Base-by-base conservation (phyloP, 2,113 vertebrate genomes). In the Caretta caretta region DNA sequence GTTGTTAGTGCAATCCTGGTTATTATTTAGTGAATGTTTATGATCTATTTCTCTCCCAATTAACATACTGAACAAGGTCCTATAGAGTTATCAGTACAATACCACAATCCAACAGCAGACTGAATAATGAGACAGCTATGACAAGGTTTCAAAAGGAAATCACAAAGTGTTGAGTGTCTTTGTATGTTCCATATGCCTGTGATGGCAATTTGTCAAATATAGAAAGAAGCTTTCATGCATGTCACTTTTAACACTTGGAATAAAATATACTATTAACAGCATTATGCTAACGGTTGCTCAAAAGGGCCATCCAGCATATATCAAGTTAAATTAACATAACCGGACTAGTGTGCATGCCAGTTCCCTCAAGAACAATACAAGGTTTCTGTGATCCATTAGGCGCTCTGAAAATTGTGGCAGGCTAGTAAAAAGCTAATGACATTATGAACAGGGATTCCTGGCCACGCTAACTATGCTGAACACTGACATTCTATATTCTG, bases 281-380 rank as follows among this genome's bases (percentile, higher is more conserved):
- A 49, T 51, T 75, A 10, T 4, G 62, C 6, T 49, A 31, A 5
- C 25, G 54, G 62, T 80, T 93, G 42, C 78, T 82, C 38, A 49
- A 79, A 83, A 90, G 24, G 4, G 76, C 3, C 4, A 25, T 87
- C 42, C 42, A 49, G 48, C 94, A 95, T n/a, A 35, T 1, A 91
- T 2, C 5, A 48, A 46, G 19, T 69, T 86, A 13, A 42, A 59
- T 4, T 65, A 89, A 62, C 38, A n/a, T 56, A 62, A 62, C n/a
- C 31, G n/a, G 54, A 62, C 0, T 1, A 75, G 3, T 2, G 25
- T 17, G 59, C 6, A 2, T 0, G 2, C 91, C 57, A 80, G 86
- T 69, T 88, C 86, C n/a, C 82, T 84, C 85, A 90, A 85, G 42
- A 46, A 69, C 16, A 97, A 38, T 6, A 9, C 25, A 38, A 89